A percentile compares a stretch with the other conserved stretches of the same genome.
These are phyloP conservation scores for Dolichopus griseipennis DNA, from an alignment of 2,888 invertebrate genomes.

Conservation along the genomic window DNA sequence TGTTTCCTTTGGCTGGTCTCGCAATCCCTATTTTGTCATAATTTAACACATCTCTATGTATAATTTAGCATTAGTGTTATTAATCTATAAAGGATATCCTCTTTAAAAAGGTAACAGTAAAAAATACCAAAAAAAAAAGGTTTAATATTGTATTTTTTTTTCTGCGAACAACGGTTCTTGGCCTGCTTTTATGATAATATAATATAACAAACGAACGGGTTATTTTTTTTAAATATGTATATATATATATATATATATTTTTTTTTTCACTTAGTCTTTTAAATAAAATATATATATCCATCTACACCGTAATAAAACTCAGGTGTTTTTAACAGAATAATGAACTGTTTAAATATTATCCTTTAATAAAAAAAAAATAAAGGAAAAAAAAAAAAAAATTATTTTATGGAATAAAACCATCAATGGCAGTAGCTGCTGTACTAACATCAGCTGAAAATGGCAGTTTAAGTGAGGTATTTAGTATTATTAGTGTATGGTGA, in stretches of 20 bases:
- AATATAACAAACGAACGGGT: neutral
- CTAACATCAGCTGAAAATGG: neutral
- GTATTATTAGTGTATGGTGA: no score
- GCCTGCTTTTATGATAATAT: neutral
- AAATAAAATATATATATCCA: constrained; percentile 6
- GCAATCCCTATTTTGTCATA: neutral
- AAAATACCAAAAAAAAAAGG: no score
- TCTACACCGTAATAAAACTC: constrained; percentile 1
- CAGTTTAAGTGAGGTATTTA: neutral
- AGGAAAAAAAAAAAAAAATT: neutral
- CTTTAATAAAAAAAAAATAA: neutral
- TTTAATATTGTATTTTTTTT: neutral
- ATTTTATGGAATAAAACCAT: neutral
- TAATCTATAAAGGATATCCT: constrained; percentile 1
- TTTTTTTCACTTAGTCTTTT: neutral
- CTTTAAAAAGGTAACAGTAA: no score
- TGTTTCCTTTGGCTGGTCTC: no score
- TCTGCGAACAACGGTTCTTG: neutral
- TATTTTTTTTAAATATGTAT: neutral
- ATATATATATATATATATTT: neutral
- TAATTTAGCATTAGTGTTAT: neutral
- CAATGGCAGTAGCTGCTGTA: neutral
- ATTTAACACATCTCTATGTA: neutral
- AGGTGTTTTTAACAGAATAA: constrained; percentile 3
- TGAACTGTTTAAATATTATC: constrained; percentile 1